Conservation (phyloP, 2,888 invertebrate genomes). For the Chrysolina haemoptera region DNA sequence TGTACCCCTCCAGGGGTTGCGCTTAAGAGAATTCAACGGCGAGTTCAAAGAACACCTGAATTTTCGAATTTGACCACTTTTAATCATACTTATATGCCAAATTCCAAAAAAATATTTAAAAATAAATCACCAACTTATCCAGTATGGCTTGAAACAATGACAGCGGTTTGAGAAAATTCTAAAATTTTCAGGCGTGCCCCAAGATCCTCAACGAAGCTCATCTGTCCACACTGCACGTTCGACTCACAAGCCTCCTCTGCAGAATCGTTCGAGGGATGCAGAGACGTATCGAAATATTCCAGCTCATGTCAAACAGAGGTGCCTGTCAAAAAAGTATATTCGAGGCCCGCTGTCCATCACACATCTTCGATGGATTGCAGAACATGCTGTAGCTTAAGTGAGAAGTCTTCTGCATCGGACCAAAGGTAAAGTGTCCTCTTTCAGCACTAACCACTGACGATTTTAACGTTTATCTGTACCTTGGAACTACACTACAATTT, state of each 20-base stretch:
- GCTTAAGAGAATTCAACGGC: no score
- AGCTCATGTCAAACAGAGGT: not conserved
- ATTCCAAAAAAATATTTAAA: no score
- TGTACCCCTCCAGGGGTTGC: no score
- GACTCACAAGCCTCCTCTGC: not conserved
- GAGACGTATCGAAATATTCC: not conserved
- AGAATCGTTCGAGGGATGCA: not conserved
- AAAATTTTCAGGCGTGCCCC: not conserved
- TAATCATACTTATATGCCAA: no score
- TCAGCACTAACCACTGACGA: not conserved
- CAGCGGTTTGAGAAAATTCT: not conserved
- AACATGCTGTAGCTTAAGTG: not conserved
- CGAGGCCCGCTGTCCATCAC: not conserved
- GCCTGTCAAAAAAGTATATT: not conserved
- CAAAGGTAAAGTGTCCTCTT: constrained; percentile 1
- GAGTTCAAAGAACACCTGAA: no score
- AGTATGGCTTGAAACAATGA: no score
- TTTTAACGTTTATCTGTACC: no score
- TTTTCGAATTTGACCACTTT: no score
- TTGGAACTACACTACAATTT: no score
- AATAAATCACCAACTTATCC: no score
- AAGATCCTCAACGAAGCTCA: not conserved
- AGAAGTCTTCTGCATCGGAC: not conserved
- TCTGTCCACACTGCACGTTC: not conserved
- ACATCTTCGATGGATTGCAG: constrained; percentile 13